Conservation (phyloP, 2,113 vertebrate species). For the Sinocyclocheilus anshuiensis region DNA sequence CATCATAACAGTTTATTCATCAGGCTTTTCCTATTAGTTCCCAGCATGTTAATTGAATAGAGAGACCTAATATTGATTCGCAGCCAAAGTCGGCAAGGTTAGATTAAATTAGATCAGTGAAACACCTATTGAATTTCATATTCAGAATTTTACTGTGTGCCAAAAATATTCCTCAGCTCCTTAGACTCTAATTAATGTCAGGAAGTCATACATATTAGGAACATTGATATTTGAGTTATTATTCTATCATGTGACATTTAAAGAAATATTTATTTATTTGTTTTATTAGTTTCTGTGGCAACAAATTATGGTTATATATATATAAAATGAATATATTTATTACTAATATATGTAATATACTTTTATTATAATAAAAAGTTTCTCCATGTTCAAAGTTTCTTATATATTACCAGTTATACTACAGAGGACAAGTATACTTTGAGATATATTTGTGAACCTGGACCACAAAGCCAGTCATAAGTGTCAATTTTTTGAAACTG, state of each 20-base stretch:
- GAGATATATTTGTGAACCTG: too few relatives aligned
- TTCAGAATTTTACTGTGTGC: neutral
- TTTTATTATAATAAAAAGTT: too few relatives aligned
- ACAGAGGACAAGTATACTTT: too few relatives aligned
- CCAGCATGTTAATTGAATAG: constrained; percentile 23
- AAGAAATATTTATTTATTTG: too few relatives aligned
- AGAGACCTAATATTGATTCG: constrained; percentile 28
- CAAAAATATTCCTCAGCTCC: neutral
- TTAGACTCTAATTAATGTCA: neutral
- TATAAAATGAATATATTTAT: too few relatives aligned
- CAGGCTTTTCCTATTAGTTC: constrained; percentile 36
- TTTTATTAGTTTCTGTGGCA: too few relatives aligned
- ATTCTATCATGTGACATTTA: neutral
- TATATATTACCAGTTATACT: too few relatives aligned
- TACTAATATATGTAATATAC: too few relatives aligned
- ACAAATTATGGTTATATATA: too few relatives aligned
- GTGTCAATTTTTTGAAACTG: too few relatives aligned
- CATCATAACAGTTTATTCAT: constrained; percentile 36
- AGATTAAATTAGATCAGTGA: constrained; percentile 21
- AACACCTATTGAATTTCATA: neutral
- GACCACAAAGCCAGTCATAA: too few relatives aligned
- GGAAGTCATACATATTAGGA: neutral
- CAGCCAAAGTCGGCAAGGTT: constrained; percentile 18
- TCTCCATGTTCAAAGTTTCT: too few relatives aligned
- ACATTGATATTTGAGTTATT: neutral